Evolutionary conservation across 1,140 invertebrate species (phyloP), one percentile per base, ranked within the genome.

Genomic region (Oryzaephilus surinamensis): DNA sequence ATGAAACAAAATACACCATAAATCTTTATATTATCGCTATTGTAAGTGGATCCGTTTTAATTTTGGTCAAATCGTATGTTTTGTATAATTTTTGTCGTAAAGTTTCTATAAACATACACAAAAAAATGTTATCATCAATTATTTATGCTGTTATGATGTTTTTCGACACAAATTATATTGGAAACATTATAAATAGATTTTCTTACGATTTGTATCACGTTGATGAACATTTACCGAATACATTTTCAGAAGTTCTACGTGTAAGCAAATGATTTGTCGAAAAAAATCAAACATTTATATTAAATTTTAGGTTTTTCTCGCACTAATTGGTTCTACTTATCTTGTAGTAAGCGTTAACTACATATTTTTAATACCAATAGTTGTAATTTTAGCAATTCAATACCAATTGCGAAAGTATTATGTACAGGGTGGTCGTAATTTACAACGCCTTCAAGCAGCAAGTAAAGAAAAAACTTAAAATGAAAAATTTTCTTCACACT

Each of bases 201-300:
- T 71, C 74, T 0, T 71, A 73, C 55, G 78, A 81, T 58, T 57
- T 77, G 34, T 74, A 72, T 0, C 63, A 65, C 12, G 67, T 77
- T 43, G 79, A 81, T 58, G 78, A 84, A 54, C 56, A 66, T 17
- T 59, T 84, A 11, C 79, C 79, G 55, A 54, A 57, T 44, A 44
- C 58, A 13, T 61, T 73, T 35, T 66, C 73, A 10, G 48, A 50
- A n/a, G 46, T 34, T 23, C 20, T 50, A 6, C 32, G 31, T 26
- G 45, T 47, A 35, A 42, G 24, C 17, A 13, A 35, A 16, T 6
- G 4, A 28, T 20, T 17, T 6, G 34, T 39, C 28, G 20, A 31
- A 31, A 29, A 19, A 23, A 32, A n/a, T 19, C 10, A 5, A 14
- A 14, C 21, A 29, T 24, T 16, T 7, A 21, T 4, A 24, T 21